phyloP scores from a whole-genome alignment of 2,888 invertebrate genomes.

The Parapristionchus giblindavisi region DNA sequence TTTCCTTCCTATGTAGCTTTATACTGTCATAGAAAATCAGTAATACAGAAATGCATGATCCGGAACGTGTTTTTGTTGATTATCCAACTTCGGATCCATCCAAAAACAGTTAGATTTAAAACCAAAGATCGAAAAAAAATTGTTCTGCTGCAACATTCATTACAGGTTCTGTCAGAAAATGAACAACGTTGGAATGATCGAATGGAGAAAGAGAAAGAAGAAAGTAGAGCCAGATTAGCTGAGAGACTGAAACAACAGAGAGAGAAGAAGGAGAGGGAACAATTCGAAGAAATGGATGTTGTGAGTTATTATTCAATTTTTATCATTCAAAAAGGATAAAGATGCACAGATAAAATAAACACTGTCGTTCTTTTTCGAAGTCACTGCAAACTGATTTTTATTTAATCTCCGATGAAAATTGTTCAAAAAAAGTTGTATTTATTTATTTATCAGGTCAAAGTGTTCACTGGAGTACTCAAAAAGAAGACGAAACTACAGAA shows the following conservation, averaged over 20 bases:
- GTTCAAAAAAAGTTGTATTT: too few relatives aligned
- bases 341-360: too few relatives aligned
- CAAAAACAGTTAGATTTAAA: too few relatives aligned
- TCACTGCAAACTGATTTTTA: too few relatives aligned
- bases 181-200: conserved; percentile 11
- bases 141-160: too few relatives aligned
- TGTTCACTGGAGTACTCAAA: conserved; percentile 4
- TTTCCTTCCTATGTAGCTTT: too few relatives aligned
- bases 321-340: too few relatives aligned
- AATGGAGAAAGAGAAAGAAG: conserved; percentile 19
- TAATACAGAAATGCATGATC: not conserved
- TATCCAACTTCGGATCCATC: too few relatives aligned
- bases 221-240: conserved; percentile 29
- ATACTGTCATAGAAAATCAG: not conserved
- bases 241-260: conserved; percentile 16
- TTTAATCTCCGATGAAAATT: too few relatives aligned
- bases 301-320: too few relatives aligned
- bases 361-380: too few relatives aligned
- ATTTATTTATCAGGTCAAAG: not conserved
- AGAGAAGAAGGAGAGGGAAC: conserved; percentile 24
- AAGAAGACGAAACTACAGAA: conserved; percentile 27
- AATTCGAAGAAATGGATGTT: conserved; percentile 15
- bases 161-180: conserved; percentile 17
- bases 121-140: too few relatives aligned
- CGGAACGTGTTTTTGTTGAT: not conserved